Evolutionary conservation across 2,797 vertebrate genomes (phyloP).

Genomic region (Propithecus deckenii): DNA sequence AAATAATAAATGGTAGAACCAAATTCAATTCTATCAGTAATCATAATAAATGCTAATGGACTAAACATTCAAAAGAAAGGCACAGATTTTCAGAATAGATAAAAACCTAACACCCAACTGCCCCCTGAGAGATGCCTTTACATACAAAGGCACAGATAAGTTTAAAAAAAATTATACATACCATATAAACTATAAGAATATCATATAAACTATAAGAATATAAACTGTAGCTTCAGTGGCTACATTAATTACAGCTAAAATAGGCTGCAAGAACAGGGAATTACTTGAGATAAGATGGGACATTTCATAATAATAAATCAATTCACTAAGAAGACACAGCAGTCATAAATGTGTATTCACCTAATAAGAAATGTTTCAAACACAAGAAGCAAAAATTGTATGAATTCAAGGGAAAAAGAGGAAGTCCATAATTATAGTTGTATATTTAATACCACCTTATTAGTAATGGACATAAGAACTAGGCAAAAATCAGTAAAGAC

Average conservation of each 20-base stretch:
- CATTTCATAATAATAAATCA: background rate
- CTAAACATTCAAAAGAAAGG: background rate
- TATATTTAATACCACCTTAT: background rate
- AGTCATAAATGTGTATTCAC: background rate
- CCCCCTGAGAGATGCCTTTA: background rate
- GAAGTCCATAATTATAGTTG: background rate
- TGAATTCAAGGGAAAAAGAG: background rate
- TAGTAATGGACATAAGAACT: background rate
- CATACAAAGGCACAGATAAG: background rate
- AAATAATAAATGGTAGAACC: background rate
- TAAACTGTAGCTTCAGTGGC: too few species aligned
- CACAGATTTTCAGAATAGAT: background rate
- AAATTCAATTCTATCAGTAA: background rate
- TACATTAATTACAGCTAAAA: background rate
- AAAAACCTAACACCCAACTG: background rate
- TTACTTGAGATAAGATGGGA: background rate
- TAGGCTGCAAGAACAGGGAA: background rate
- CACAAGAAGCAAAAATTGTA: background rate
- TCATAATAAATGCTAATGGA: background rate
- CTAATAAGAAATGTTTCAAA: background rate
- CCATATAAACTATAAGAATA: background rate
- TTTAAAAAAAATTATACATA: background rate
- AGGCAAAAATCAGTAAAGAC: background rate
- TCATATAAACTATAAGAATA: background rate
- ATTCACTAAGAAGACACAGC: background rate